Conservation (phyloP, 2,797 vertebrate genomes). For the Tachyglossus aculeatus region DNA sequence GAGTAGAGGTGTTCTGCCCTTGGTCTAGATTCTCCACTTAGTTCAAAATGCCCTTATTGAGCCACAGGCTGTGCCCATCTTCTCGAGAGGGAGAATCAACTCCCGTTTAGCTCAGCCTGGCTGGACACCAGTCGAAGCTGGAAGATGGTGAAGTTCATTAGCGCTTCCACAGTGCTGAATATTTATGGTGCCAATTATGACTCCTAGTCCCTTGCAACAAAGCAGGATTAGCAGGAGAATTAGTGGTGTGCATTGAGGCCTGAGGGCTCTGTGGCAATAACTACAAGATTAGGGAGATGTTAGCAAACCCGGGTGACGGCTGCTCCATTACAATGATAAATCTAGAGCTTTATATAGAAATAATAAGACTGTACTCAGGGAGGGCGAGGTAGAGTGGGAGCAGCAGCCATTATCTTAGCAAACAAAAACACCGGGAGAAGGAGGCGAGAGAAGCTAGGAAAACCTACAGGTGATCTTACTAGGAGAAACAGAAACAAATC, state of each 20-base stretch:
- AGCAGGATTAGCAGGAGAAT: conserved; percentile 54
- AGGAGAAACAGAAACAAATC: background rate
- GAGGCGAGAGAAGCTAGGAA: background rate
- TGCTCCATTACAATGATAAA: conserved; percentile 59
- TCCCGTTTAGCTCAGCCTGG: background rate
- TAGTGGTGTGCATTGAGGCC: conserved; percentile 49
- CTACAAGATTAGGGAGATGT: conserved; percentile 70
- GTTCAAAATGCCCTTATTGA: no score
- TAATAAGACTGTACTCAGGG: conserved; percentile 40
- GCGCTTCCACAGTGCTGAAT: conserved; percentile 28
- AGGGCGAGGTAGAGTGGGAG: background rate
- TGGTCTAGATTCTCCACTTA: no score
- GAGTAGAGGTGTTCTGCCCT: no score
- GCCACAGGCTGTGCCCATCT: no score
- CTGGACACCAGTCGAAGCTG: background rate
- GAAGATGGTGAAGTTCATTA: background rate
- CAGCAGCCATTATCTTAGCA: background rate
- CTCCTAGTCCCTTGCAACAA: conserved; percentile 57
- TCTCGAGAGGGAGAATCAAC: no score
- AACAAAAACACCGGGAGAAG: background rate
- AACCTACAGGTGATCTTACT: background rate
- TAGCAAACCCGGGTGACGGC: conserved; percentile 53
- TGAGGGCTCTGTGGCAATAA: conserved; percentile 74
- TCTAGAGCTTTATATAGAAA: conserved; percentile 57
- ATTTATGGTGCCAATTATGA: conserved; percentile 66